Base-by-base conservation (phyloP, 2,113 vertebrate species). In the Phalacrocorax brasilianus region DNA sequence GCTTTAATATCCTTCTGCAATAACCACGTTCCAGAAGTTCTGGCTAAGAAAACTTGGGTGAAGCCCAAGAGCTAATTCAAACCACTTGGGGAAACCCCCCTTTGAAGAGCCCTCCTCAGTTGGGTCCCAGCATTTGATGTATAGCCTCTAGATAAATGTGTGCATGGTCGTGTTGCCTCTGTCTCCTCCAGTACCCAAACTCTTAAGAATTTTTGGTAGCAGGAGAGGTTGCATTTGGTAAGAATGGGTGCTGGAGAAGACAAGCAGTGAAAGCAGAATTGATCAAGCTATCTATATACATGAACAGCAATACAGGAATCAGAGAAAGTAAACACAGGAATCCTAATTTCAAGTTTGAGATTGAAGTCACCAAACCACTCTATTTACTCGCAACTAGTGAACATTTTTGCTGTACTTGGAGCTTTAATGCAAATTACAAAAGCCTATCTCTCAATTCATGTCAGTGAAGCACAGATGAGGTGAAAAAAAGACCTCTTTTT, bases 21-120 rank as follows among this genome's bases (percentile, higher is more conserved):
- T 95, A 97, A 95, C 77, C 38, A 44, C 11, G 19, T 91, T 85
- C 81, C 94, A 95, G 74, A 95, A 95, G 81, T 94, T 96, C 84
- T 71, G 70, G 77, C 58, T 76, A 26, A 70, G 58, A 85, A 94
- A 89, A 91, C 50, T 90, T 96, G 95, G 89, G 93, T 93, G 71
- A 93, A 94, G 47, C 91, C 96, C 93, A 97, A 95, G 59, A 91
- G n/a, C 50, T 97, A 95, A 95, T 96, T 96, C 81, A 92, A 90
- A 92, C 71, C 93, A 92, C 74, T 95, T 93, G 91, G 72, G 83
- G 42, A 94, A 83, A 38, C 35, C 74, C 89, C 56, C 68, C 28
- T 19, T 47, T 52, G 71, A 94, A 55, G 14, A 76, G 93, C 40
- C 63, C 80, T 47, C 58, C 52, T 89, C 58, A 30, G 42, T 4